Conservation (phyloP, 2,113 vertebrate species). For the Calyptomena viridis region DNA sequence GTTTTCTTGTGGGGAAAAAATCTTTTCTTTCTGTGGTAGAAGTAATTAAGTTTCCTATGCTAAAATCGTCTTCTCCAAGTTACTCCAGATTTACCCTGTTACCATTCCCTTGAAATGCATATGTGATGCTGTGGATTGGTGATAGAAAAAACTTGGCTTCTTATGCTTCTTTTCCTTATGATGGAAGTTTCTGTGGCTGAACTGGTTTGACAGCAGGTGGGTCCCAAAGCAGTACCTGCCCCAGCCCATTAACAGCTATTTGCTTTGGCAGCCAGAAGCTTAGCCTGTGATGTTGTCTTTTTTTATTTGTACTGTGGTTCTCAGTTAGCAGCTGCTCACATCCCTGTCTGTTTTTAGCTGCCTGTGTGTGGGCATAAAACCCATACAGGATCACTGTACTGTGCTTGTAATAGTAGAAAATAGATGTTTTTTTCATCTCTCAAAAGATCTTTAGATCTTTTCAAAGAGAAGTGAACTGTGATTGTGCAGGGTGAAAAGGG, state of each 20-base stretch:
- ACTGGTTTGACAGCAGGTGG: background rate
- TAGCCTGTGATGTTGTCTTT: background rate
- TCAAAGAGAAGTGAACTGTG: constrained; percentile 40
- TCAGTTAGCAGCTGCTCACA: background rate
- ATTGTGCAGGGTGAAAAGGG: constrained; percentile 41
- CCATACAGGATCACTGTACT: background rate
- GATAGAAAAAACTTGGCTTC: background rate
- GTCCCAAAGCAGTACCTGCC: background rate
- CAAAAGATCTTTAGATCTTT: constrained; percentile 48
- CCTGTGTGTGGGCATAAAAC: constrained; percentile 19
- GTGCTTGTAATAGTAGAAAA: constrained; percentile 41
- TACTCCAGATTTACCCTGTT: background rate
- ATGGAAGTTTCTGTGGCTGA: background rate
- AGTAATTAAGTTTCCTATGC: background rate
- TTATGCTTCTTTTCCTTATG: background rate
- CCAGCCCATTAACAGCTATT: background rate
- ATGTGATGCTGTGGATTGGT: background rate
- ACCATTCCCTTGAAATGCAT: background rate
- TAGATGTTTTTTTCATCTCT: constrained; percentile 33
- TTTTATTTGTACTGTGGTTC: background rate
- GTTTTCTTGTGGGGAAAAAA: background rate
- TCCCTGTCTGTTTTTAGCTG: background rate
- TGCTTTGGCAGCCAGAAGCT: background rate
- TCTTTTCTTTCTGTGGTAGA: background rate
- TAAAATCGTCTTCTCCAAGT: background rate